Percentiles rank a stretch among this genome's conserved stretches.
These are phyloP conservation scores for Hemitrygon akajei DNA, from an alignment of 2,797 vertebrate genomes.

Conservation along the genomic window DNA sequence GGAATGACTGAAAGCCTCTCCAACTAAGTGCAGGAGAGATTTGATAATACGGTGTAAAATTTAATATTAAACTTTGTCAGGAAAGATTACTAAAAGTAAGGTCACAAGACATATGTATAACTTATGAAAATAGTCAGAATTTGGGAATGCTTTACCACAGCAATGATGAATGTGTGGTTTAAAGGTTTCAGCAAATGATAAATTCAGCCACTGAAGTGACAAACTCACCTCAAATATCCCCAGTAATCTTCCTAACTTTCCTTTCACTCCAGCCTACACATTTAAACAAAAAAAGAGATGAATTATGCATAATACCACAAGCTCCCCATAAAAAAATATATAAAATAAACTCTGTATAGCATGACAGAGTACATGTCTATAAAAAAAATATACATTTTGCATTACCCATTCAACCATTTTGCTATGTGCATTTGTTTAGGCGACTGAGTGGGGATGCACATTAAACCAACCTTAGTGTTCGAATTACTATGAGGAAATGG, in stretches of 20 bases:
- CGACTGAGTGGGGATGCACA: neutral
- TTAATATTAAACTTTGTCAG: neutral
- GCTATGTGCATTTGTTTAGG: neutral
- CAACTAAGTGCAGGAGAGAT: neutral
- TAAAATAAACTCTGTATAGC: neutral
- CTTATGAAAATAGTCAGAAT: neutral
- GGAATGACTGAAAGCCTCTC: neutral
- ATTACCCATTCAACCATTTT: neutral
- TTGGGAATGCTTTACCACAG: neutral
- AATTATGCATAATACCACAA: neutral
- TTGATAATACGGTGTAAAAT: neutral
- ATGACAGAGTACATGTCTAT: neutral
- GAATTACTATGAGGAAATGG: neutral
- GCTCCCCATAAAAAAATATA: neutral
- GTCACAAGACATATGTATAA: neutral
- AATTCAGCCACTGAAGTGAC: neutral
- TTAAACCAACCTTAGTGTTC: neutral
- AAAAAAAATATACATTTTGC: too few relatives aligned
- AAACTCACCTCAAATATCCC: constrained; percentile 93
- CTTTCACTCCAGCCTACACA: constrained; percentile 88
- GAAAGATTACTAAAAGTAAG: neutral
- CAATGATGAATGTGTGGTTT: too few relatives aligned
- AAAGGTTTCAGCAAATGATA: neutral
- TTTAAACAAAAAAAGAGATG: constrained; percentile 42
- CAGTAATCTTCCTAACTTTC: constrained; percentile 86